Conservation (phyloP, 2,888 invertebrate species). For the Melanophora roralis region DNA sequence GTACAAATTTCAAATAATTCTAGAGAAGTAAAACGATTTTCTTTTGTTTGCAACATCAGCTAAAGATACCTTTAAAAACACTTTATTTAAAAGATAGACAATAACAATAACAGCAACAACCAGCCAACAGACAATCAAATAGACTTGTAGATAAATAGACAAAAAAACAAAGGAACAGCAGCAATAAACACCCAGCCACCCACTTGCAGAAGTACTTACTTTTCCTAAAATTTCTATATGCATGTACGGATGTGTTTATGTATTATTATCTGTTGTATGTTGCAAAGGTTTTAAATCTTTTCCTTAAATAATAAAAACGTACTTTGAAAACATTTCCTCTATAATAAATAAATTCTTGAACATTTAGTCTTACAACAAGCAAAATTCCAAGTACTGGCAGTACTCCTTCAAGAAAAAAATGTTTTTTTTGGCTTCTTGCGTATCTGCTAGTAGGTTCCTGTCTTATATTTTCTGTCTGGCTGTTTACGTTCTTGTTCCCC, state of each 20-base stretch:
- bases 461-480: background rate
- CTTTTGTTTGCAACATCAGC: slow-evolving; percentile 47
- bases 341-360: slow-evolving; percentile 30
- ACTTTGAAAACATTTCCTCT: slow-evolving; percentile 39
- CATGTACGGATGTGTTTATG: too few relatives aligned
- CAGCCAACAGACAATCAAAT: background rate
- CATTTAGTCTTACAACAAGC: background rate
- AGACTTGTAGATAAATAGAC: slow-evolving; percentile 15
- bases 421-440: background rate
- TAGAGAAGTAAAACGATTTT: slow-evolving; percentile 15
- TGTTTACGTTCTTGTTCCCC: background rate
- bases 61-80: slow-evolving; percentile 20
- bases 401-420: slow-evolving; percentile 25
- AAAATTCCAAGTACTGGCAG: background rate
- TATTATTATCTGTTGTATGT: background rate
- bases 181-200: slow-evolving; percentile 46
- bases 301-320: slow-evolving; percentile 15
- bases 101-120: background rate
- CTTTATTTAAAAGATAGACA: slow-evolving; percentile 13
- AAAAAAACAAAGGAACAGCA: background rate
- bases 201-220: slow-evolving; percentile 13
- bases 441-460: slow-evolving; percentile 2
- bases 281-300: slow-evolving; percentile 42
- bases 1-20: slow-evolving; percentile 30
- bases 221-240: too few relatives aligned